A percentile compares a stretch with the other conserved stretches of the same genome.
These are phyloP conservation scores for Hippocampus comes DNA, from an alignment of 2,113 vertebrate genomes.

Conservation along the genomic window DNA sequence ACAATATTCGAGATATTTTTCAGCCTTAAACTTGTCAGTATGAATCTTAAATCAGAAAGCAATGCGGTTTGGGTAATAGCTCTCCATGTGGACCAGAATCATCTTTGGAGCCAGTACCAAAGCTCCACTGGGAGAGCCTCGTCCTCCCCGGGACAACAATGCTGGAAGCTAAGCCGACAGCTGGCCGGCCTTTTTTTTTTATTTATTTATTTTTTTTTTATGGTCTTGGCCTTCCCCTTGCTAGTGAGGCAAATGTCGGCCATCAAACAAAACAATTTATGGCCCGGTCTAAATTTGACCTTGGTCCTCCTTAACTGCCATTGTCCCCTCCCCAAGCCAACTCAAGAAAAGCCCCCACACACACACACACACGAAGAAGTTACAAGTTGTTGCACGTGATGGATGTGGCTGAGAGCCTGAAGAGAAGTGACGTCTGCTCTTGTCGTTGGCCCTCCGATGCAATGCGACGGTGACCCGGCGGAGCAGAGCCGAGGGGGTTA, in stretches of 20 bases:
- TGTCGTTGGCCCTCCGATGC: constrained; percentile 24
- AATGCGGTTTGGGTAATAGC: constrained; percentile 18
- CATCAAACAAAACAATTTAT: constrained; percentile 79
- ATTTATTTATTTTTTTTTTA: constrained; percentile 76
- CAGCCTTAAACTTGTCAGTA: constrained; percentile 2
- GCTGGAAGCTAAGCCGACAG: constrained; percentile 58
- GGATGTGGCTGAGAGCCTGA: constrained; percentile 4
- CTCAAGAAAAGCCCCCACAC: constrained; percentile 50
- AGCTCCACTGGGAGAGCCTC: constrained; percentile 57
- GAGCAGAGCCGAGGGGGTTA: constrained; percentile 45
- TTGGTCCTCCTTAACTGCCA: constrained; percentile 72
- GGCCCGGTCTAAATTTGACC: constrained; percentile 75
- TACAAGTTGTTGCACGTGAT: constrained; percentile 25
- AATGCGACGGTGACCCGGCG: constrained; percentile 40
- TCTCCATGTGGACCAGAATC: constrained; percentile 57
- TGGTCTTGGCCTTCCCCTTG: constrained; percentile 73
- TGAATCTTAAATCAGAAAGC: constrained; percentile 23
- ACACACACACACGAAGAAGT: constrained; percentile 37
- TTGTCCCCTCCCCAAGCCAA: constrained; percentile 28
- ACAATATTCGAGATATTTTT: background rate
- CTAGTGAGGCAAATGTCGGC: constrained; percentile 75
- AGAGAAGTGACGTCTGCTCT: constrained; percentile 15
- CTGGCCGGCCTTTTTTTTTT: constrained; percentile 57
- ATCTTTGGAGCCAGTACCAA: constrained; percentile 62
- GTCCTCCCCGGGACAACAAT: constrained; percentile 67